These are phyloP conservation scores for Apeltes quadracus DNA, from an alignment of 2,113 vertebrate species.

Conservation along the genomic window DNA sequence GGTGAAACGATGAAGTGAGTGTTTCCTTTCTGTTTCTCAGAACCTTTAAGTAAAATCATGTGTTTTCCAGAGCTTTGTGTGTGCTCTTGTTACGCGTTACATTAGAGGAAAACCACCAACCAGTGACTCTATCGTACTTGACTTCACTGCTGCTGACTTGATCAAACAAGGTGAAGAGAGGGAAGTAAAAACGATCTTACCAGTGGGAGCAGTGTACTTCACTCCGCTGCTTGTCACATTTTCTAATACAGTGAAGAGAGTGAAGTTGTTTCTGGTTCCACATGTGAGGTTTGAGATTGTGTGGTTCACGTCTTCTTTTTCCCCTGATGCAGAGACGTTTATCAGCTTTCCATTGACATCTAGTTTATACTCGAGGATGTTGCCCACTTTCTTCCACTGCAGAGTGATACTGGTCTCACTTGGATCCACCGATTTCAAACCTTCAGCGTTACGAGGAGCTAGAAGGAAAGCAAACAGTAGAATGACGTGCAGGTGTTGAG, in stretches of 20 bases:
- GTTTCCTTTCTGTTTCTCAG: too few relatives aligned
- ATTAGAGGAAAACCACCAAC: slow-evolving; percentile 4
- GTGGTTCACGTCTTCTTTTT: fast-evolving
- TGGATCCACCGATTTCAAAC: not conserved
- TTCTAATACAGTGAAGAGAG: slow-evolving; percentile 36
- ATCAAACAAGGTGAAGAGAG: slow-evolving; percentile 25
- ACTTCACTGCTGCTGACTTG: not conserved
- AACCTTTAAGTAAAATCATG: too few relatives aligned
- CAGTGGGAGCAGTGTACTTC: slow-evolving; percentile 2
- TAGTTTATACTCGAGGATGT: not conserved
- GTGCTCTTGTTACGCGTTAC: too few relatives aligned
- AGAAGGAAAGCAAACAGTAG: not conserved
- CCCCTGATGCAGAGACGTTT: fast-evolving
- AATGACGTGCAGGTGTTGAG: too few relatives aligned
- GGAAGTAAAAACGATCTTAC: slow-evolving; percentile 28
- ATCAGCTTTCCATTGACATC: fast-evolving
- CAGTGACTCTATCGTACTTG: not conserved
- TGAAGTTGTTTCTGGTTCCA: slow-evolving; percentile 25
- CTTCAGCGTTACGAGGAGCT: not conserved
- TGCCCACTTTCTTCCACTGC: not conserved
- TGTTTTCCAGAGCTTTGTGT: too few relatives aligned
- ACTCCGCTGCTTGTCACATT: slow-evolving; percentile 16
- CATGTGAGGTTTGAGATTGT: not conserved
- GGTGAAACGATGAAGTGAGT: too few relatives aligned
- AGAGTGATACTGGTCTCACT: slow-evolving; percentile 49